A percentile compares a stretch with the other conserved stretches of the same genome.
Evolutionary conservation across 1,140 invertebrate genomes (phyloP).

Genomic region (Myzus persicae): DNA sequence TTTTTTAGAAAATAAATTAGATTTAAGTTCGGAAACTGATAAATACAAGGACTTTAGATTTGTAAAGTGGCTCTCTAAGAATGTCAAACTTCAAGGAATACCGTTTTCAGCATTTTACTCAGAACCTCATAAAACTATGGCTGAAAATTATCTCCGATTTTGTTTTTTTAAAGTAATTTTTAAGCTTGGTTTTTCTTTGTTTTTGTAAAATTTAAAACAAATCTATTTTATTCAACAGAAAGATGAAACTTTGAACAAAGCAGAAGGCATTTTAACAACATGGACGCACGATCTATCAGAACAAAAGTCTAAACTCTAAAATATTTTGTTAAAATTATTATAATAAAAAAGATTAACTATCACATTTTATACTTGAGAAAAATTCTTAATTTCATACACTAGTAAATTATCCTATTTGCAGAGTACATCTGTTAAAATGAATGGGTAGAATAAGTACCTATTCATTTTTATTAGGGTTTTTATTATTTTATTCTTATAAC

Average conservation of each 20-base stretch:
- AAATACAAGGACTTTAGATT: conserved; percentile 87
- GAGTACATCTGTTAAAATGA: too few relatives aligned
- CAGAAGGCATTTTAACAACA: background rate
- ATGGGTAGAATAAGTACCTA: too few relatives aligned
- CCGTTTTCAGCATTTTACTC: conserved; percentile 95
- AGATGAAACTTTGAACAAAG: conserved; percentile 77
- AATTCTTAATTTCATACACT: background rate
- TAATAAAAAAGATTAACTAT: background rate
- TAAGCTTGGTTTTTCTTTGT: background rate
- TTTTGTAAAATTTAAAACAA: background rate
- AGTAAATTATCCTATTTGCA: background rate
- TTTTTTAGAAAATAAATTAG: conserved; percentile 65
- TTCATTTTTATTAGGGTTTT: too few relatives aligned
- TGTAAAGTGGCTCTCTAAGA: conserved; percentile 93
- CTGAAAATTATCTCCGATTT: conserved; percentile 86
- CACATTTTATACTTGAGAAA: background rate
- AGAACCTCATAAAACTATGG: conserved; percentile 80
- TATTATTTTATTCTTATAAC: too few relatives aligned
- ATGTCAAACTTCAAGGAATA: conserved; percentile 91
- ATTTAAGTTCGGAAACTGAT: conserved; percentile 74
- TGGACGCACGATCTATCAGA: background rate
- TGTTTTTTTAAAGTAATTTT: conserved; percentile 90
- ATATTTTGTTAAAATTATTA: background rate
- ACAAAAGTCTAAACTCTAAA: conserved; percentile 17
- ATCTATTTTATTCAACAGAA: conserved; percentile 64